phyloP scores from a whole-genome alignment of 2,888 invertebrate species.

The Tinea semifulvella region DNA sequence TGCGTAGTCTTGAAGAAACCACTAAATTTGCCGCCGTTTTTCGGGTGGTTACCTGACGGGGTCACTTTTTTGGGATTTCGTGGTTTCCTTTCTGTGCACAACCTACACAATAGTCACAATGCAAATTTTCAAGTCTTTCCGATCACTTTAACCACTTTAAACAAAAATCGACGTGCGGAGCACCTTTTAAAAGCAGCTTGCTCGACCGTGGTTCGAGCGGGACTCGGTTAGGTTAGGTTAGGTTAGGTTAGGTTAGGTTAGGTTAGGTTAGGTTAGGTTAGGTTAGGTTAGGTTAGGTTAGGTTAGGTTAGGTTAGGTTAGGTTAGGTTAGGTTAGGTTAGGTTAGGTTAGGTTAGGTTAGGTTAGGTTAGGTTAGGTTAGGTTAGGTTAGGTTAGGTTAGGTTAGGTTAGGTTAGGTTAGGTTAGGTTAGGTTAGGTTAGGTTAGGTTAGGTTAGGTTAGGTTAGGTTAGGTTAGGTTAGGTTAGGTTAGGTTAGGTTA shows the following conservation, averaged over 20 bases:
- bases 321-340: constrained; percentile 15
- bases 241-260: constrained; percentile 14
- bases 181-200: too few relatives aligned
- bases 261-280: constrained; percentile 14
- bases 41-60: too few relatives aligned
- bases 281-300: constrained; percentile 13
- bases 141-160: too few relatives aligned
- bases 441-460: constrained; percentile 16
- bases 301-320: constrained; percentile 14
- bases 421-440: constrained; percentile 17
- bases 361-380: constrained; percentile 17
- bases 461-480: constrained; percentile 15
- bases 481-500: constrained; percentile 16
- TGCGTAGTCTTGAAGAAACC: constrained; percentile 11
- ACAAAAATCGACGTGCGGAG: too few relatives aligned
- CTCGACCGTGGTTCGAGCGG: constrained; percentile 17
- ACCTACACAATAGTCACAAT: too few relatives aligned
- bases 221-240: constrained; percentile 13
- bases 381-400: constrained; percentile 17
- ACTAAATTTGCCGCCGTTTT: too few relatives aligned
- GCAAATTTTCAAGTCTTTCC: too few relatives aligned
- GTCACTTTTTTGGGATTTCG: too few relatives aligned
- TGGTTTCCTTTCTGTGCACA: too few relatives aligned
- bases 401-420: constrained; percentile 17
- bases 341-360: constrained; percentile 17